A percentile compares a stretch with the other conserved stretches of the same genome.
These are phyloP conservation scores for Euura lappo DNA, from an alignment of 1,140 invertebrate genomes.

Conservation along the genomic window DNA sequence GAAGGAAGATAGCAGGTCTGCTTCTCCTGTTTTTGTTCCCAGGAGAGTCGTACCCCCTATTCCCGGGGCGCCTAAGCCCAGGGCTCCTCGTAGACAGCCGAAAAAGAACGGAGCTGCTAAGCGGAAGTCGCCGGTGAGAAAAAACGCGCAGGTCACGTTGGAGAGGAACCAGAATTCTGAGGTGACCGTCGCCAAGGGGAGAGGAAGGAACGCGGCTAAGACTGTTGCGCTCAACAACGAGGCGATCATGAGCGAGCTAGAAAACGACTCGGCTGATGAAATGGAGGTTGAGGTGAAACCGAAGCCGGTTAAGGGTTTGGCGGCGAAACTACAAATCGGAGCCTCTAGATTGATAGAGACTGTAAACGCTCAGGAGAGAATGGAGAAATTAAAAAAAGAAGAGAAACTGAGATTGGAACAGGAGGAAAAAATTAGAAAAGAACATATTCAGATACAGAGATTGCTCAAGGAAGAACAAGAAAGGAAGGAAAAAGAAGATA, in stretches of 20 bases:
- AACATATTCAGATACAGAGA: constrained; percentile 13
- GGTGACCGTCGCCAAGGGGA: background rate
- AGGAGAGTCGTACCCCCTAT: constrained; percentile 28
- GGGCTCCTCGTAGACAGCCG: constrained; percentile 16
- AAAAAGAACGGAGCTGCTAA: background rate
- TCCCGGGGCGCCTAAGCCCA: constrained; percentile 21
- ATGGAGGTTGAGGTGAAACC: background rate
- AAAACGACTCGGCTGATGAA: background rate
- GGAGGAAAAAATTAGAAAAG: constrained; percentile 12
- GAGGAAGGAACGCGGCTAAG: background rate
- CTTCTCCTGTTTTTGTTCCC: constrained; percentile 17
- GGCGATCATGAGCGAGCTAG: background rate
- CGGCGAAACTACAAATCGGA: constrained; percentile 7
- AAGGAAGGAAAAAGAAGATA: background rate
- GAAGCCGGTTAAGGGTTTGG: background rate
- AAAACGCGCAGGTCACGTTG: background rate
- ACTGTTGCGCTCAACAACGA: background rate
- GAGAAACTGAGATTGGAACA: constrained; percentile 14
- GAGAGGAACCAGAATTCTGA: constrained; percentile 5
- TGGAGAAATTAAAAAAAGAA: background rate
- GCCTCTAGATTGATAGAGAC: background rate
- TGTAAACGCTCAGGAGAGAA: constrained; percentile 17
- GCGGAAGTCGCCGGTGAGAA: background rate
- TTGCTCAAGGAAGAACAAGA: constrained; percentile 19
- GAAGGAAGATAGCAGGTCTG: background rate